A percentile compares a stretch with the other conserved stretches of the same genome.
Evolutionary conservation across 2,888 invertebrate species (phyloP).

Genomic region (Halictus ligatus): DNA sequence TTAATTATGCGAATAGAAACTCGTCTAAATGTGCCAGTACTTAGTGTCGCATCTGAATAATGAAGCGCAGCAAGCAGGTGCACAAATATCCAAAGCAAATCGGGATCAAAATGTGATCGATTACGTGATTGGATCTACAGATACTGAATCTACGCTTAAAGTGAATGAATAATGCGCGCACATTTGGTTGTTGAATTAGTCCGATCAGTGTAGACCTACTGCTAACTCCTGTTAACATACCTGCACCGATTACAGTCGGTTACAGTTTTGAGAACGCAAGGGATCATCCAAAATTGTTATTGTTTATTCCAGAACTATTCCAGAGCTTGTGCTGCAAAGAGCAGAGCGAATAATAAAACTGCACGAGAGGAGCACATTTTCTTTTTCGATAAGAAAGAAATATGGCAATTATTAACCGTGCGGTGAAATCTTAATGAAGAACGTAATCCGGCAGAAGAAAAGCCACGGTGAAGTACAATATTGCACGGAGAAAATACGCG

Average conservation of each 20-base stretch:
- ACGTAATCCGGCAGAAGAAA: neutral
- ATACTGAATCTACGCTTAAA: neutral
- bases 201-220: neutral
- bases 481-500: neutral
- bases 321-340: no score
- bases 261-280: neutral
- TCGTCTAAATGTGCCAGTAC: no score
- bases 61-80: neutral
- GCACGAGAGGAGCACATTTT: neutral
- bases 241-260: neutral
- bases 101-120: neutral
- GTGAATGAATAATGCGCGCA: constrained; percentile 1
- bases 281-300: neutral
- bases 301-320: no score
- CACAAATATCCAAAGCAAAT: neutral
- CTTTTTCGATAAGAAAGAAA: neutral
- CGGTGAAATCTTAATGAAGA: neutral
- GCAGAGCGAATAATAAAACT: no score
- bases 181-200: neutral
- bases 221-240: neutral
- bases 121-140: neutral
- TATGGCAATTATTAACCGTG: neutral
- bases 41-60: neutral
- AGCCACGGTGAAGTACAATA: neutral
- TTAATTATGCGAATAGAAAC: no score